A percentile compares a stretch with the other conserved stretches of the same genome.
These are phyloP conservation scores for Pyrgilauda ruficollis DNA, from an alignment of 2,113 vertebrate genomes.

Conservation along the genomic window DNA sequence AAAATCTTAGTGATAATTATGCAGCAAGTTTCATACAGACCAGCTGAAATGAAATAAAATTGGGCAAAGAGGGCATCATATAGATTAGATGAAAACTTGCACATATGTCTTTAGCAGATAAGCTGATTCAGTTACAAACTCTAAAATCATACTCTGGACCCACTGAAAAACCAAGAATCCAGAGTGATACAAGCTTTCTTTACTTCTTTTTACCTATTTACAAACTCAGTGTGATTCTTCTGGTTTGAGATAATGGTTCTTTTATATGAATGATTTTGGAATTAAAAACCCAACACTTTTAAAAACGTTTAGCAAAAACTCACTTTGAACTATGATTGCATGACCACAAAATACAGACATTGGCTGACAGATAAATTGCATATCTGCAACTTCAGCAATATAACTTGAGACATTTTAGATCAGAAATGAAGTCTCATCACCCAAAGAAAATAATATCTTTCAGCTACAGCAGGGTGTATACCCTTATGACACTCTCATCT, in stretches of 20 bases:
- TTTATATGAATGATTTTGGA: background rate
- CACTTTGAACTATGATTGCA: background rate
- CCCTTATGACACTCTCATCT: background rate
- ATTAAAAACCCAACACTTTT: background rate
- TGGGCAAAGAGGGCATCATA: background rate
- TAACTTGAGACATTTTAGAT: background rate
- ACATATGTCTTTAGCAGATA: background rate
- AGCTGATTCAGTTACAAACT: background rate
- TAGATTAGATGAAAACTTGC: slow-evolving; percentile 9
- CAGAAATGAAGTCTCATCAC: background rate
- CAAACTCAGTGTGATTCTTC: background rate
- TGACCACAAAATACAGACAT: background rate
- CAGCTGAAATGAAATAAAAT: slow-evolving; percentile 49
- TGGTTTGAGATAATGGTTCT: background rate
- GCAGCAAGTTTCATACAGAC: slow-evolving; percentile 37
- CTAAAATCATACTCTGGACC: slow-evolving; percentile 27
- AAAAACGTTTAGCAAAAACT: background rate
- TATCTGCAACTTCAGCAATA: background rate
- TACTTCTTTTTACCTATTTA: slow-evolving; percentile 7
- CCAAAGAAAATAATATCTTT: background rate
- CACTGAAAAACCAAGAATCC: slow-evolving; percentile 28
- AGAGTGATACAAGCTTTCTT: background rate
- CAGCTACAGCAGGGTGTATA: background rate
- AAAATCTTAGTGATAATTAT: slow-evolving; percentile 17
- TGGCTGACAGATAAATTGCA: background rate